phyloP scores from a whole-genome alignment of 2,888 invertebrate species.

The Amphipoea lucens region DNA sequence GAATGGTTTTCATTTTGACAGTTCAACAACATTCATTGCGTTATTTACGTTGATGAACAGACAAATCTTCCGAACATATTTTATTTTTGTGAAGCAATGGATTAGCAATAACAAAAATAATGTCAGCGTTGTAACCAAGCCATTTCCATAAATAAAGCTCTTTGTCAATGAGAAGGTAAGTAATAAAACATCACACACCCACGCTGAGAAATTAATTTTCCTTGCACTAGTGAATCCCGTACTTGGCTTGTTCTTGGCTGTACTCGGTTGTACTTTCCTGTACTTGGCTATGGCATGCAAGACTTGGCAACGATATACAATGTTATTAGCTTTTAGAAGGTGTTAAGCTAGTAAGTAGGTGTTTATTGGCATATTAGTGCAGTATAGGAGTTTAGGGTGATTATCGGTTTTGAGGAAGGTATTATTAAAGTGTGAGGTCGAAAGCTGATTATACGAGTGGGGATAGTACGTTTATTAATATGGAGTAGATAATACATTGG shows the following conservation, averaged over 20 bases:
- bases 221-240: slow-evolving; percentile 23
- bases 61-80: too few species aligned
- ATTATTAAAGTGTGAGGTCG: neutral
- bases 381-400: neutral
- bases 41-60: too few species aligned
- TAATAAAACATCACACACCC: slow-evolving; percentile 65
- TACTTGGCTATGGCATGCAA: neutral
- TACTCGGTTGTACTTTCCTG: slow-evolving; percentile 6
- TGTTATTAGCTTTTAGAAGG: slow-evolving; percentile 20
- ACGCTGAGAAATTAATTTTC: slow-evolving; percentile 68
- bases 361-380: neutral
- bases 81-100: too few species aligned
- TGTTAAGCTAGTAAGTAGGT: slow-evolving; percentile 1
- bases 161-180: slow-evolving; percentile 39
- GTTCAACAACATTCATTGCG: too few species aligned
- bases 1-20: too few species aligned
- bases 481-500: neutral
- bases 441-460: neutral
- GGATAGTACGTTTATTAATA: neutral
- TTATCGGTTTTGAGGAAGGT: neutral
- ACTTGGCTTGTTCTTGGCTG: slow-evolving; percentile 20
- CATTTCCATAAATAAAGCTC: slow-evolving; percentile 26
- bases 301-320: slow-evolving; percentile 15
- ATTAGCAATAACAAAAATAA: too few species aligned
- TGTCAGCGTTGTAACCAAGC: neutral